Conservation (phyloP, 2,888 invertebrate genomes). For the Apamea monoglypha region DNA sequence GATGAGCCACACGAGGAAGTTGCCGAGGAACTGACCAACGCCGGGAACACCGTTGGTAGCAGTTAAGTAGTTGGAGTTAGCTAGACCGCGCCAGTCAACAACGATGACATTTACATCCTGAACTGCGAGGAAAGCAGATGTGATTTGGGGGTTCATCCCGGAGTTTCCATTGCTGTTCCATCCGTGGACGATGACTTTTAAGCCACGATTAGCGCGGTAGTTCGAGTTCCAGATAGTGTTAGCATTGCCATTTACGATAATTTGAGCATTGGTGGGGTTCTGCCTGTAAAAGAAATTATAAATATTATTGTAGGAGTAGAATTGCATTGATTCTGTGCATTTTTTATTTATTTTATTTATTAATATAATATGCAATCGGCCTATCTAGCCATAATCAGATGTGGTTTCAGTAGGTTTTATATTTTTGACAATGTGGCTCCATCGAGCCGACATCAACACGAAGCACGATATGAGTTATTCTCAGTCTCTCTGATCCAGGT, state of each 20-base stretch:
- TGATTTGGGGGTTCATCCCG: slow-evolving; percentile 73
- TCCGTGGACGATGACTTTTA: slow-evolving; percentile 82
- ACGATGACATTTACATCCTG: slow-evolving; percentile 83
- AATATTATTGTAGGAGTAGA: background rate
- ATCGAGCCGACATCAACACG: no score
- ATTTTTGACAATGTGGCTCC: no score
- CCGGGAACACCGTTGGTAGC: slow-evolving; percentile 79
- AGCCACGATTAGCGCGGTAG: slow-evolving; percentile 70
- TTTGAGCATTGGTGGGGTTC: slow-evolving; percentile 76
- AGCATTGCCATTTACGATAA: slow-evolving; percentile 75
- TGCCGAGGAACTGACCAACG: slow-evolving; percentile 80
- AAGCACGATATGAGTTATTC: no score
- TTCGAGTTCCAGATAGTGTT: slow-evolving; percentile 76
- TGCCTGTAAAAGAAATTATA: slow-evolving; percentile 60
- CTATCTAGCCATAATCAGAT: no score
- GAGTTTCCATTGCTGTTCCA: slow-evolving; percentile 80
- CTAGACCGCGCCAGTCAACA: slow-evolving; percentile 81
- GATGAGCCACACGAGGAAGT: slow-evolving; percentile 83
- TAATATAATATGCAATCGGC: background rate
- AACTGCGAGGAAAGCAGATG: slow-evolving; percentile 75
- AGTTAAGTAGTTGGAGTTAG: slow-evolving; percentile 72
- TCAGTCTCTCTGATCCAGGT: no score
- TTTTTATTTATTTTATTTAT: background rate
- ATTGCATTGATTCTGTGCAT: background rate
- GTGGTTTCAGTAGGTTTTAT: no score